Percentiles rank a stretch among this genome's conserved stretches.
These are phyloP conservation scores for Megamerina dolium DNA, from an alignment of 2,888 invertebrate genomes.

Conservation along the genomic window DNA sequence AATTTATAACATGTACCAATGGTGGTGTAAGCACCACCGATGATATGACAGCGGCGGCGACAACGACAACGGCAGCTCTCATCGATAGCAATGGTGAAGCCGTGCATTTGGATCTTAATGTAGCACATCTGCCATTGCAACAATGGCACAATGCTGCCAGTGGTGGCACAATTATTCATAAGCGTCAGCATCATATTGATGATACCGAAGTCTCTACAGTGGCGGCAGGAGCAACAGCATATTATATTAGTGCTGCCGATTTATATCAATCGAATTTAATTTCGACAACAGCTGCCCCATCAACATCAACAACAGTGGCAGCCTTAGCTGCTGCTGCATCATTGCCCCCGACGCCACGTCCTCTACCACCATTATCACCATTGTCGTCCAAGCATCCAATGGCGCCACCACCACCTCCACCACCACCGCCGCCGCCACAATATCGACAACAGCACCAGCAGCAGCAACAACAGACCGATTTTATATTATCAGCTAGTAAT, in stretches of 20 bases:
- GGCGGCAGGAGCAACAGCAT: conserved; percentile 21
- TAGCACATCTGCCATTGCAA: no score
- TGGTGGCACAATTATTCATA: neutral
- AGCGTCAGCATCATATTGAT: neutral
- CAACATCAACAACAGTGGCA: no score
- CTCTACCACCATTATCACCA: no score
- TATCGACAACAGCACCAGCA: conserved; percentile 2
- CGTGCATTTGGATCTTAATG: no score
- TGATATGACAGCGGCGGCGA: no score
- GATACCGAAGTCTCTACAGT: neutral
- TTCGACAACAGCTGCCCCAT: conserved; percentile 7
- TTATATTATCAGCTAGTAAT: no score
- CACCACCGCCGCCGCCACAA: neutral
- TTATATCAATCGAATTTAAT: conserved; percentile 29
- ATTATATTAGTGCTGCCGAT: conserved; percentile 34
- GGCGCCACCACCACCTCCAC: conserved; percentile 7
- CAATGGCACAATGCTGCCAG: no score
- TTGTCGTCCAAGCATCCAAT: neutral
- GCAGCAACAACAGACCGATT: no score
- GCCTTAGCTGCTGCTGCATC: no score
- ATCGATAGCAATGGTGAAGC: neutral
- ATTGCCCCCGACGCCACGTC: no score
- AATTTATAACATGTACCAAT: no score
- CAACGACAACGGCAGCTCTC: neutral
- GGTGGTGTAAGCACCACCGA: no score